Base-by-base conservation (phyloP, 2,797 vertebrate genomes). In the Coendou prehensilis region DNA sequence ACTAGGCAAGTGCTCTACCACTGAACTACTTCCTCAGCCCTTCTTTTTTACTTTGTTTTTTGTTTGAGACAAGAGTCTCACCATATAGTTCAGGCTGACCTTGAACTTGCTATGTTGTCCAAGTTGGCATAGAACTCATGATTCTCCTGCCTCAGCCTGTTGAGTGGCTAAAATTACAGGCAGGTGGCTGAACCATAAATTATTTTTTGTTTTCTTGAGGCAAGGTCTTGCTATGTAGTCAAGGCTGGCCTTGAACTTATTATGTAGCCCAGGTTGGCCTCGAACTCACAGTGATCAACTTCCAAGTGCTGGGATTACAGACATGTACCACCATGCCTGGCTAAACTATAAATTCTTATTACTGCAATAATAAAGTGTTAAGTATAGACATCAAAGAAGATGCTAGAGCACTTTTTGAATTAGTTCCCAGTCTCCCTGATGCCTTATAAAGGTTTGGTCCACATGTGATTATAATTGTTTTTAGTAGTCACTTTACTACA, bases 401-500 rank as follows among this genome's bases (percentile, higher is more conserved):
- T 37, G 14, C 47, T 4, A 78, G 63, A 76, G 11, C 56, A 75
- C 56, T 57, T 50, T 97, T 17, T 93, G 4, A 88, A 91, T 91
- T 69, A 87, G 71, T 13, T 71, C 94, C 69, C 22, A 57, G 28
- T 91, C 69, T 93, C 59, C 63, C 6, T 10, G 9, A 37, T 78
- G 80, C 11, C 52, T 54, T 94, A 47, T 67, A 9, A 79, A 93
- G 54, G 14, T 76, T 97, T 83, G 41, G 41, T 52, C 78, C 37
- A 84, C 15, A n/a, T n/a, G 15, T 79, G 18, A 76, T 52, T 52
- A 82, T 5, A 93, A 57, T 78, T 93, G 41, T 75, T 88, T 95
- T 63, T 47, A 18, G 89, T 3, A 69, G 82, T 64, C 75, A n/a
- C 64, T 95, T 85, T 97, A 84, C 88, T 23, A 85, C 47, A 92